Conservation (phyloP, 2,888 invertebrate genomes). For the Plagodis dolabraria region DNA sequence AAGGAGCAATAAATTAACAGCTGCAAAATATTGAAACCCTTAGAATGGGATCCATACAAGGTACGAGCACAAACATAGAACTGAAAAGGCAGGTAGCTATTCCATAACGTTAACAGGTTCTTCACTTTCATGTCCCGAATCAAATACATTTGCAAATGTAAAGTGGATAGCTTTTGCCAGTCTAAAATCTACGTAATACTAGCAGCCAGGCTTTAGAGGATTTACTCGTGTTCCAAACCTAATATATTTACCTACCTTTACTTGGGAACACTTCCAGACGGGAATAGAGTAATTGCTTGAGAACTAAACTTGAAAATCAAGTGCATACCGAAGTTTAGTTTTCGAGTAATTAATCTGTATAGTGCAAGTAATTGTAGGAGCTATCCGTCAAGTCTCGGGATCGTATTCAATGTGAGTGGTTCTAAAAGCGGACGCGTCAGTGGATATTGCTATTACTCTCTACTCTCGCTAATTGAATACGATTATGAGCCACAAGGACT, state of each 20-base stretch:
- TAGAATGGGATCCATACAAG: too few relatives aligned
- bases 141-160: slow-evolving; percentile 28
- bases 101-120: slow-evolving; percentile 7
- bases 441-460: slow-evolving; percentile 52
- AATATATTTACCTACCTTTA: too few relatives aligned
- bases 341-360: slow-evolving; percentile 54
- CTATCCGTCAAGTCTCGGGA: slow-evolving; percentile 50
- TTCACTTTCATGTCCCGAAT: slow-evolving; percentile 22
- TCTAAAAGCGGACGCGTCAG: slow-evolving; percentile 17
- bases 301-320: slow-evolving; percentile 53
- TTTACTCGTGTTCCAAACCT: slow-evolving; percentile 22
- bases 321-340: slow-evolving; percentile 55
- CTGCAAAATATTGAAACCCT: too few relatives aligned
- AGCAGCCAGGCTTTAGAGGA: slow-evolving; percentile 17
- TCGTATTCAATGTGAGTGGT: slow-evolving; percentile 47
- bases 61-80: too few relatives aligned
- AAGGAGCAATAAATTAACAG: too few relatives aligned
- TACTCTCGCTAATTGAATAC: slow-evolving; percentile 60
- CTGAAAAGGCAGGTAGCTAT: too few relatives aligned
- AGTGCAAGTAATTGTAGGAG: slow-evolving; percentile 47
- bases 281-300: slow-evolving; percentile 57
- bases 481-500: slow-evolving; percentile 44
- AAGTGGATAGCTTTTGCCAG: slow-evolving; percentile 16
- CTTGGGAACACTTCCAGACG: slow-evolving; percentile 27
- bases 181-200: slow-evolving; percentile 17